Percentiles rank a stretch among this genome's conserved stretches.
phyloP scores from a whole-genome alignment of 2,797 vertebrate species.

The Pangasius djambal region DNA sequence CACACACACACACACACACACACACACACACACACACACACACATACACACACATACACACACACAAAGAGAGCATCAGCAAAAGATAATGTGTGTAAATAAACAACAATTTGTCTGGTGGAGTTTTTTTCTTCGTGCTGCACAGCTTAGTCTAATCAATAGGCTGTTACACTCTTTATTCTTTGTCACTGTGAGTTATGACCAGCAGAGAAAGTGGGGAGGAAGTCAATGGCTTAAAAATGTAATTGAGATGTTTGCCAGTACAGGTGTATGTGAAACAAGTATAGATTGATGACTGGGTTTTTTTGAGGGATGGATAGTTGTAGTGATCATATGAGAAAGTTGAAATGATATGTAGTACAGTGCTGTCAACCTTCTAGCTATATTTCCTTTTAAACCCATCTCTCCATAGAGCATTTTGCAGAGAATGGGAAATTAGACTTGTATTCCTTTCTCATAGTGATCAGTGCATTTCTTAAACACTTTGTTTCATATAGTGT shows the following conservation, averaged over 20 bases:
- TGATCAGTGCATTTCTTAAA: not conserved
- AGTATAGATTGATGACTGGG: conserved; percentile 35
- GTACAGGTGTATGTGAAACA: conserved; percentile 19
- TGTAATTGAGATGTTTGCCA: conserved; percentile 45
- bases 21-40: conserved; percentile 24
- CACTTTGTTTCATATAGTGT: not conserved
- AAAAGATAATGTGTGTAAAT: conserved; percentile 54
- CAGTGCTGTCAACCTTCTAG: not conserved
- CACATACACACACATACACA: conserved; percentile 25
- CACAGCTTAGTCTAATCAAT: conserved; percentile 58
- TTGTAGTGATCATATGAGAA: not conserved
- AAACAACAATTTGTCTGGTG: conserved; percentile 50
- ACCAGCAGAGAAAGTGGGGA: conserved; percentile 21
- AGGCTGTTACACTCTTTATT: conserved; percentile 56
- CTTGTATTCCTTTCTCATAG: not conserved
- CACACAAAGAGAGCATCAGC: conserved; percentile 34
- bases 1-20: conserved; percentile 27
- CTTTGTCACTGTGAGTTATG: conserved; percentile 49
- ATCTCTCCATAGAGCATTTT: not conserved
- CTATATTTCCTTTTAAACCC: not conserved
- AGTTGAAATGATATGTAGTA: not conserved
- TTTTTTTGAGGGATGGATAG: not conserved
- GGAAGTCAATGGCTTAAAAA: conserved; percentile 54
- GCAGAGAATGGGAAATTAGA: not conserved
- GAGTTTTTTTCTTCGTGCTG: conserved; percentile 37